Conservation (phyloP, 2,888 invertebrate species). For the Oligia strigilis region DNA sequence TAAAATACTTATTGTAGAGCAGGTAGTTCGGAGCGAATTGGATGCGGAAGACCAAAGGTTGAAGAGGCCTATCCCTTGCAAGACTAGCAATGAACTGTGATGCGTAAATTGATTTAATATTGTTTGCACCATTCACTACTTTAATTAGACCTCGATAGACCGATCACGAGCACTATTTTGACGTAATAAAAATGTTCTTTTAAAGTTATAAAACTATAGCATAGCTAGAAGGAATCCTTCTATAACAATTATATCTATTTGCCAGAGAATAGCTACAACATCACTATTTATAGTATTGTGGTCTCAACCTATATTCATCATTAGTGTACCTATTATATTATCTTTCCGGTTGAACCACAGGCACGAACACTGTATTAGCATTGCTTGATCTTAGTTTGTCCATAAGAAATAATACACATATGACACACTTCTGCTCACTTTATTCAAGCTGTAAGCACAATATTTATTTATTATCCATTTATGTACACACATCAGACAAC, state of each 20-base stretch:
- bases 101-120: not conserved
- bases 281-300: not conserved
- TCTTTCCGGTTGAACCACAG: constrained; percentile 14
- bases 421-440: not conserved
- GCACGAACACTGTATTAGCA: constrained; percentile 36
- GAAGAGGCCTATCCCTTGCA: not conserved
- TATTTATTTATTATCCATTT: too few species aligned
- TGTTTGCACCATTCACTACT: not conserved
- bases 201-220: not conserved
- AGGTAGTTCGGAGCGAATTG: not conserved
- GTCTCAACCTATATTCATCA: too few species aligned
- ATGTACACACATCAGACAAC: too few species aligned
- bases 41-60: not conserved
- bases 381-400: constrained; percentile 13
- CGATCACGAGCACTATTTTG: not conserved
- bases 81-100: not conserved
- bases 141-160: not conserved
- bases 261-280: not conserved
- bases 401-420: not conserved
- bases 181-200: not conserved
- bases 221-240: not conserved
- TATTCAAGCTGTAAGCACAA: not conserved
- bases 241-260: not conserved
- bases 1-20: not conserved
- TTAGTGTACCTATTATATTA: constrained; percentile 10